Base-by-base conservation (phyloP, 2,888 invertebrate genomes). In the Omphaloscelis lunosa region DNA sequence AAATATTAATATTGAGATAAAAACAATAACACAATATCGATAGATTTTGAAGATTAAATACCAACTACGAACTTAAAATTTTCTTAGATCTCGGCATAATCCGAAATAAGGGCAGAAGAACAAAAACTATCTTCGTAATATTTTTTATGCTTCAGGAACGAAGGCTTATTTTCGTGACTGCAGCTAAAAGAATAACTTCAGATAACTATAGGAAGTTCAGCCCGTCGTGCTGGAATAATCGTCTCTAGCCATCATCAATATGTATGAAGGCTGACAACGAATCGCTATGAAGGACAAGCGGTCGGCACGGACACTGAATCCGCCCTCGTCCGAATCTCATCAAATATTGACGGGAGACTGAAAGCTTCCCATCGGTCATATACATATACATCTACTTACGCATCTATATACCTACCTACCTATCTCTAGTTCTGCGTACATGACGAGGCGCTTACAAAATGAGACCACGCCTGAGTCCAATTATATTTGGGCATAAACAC, bases 301-400 rank as follows among this genome's bases (percentile, higher is more conserved):
- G 86, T 84, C 83, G 86, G 80, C 74, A 66, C 79, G 87, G 90
- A 89, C 89, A 87, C 84, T 84, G 84, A 89, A 89, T 82, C 80
- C 83, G 88, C 83, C 89, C 85, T 74, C 91, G 95, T 94, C 95
- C 95, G 94, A 94, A 91, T 89, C 94, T 94, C 95, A 96, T 96
- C 94, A 95, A 96, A 95, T 95, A 96, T 96, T 96, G 94, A 96
- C 91, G 91, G 80, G 78, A 87, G 90, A 90, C 92, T 94, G 93
- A 95, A 94, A 95, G 94, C 95, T 90, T 93, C 90, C 88, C 89
- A 76, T 76, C 80, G 27, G 73, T 66, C 84, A 66, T 76, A 72
- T 75, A 75, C n/a, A 68, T 67, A 41, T 48, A 66, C 66, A 62
- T 48, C 65, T 77, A 76, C 71, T 79, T 65, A 82, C 85, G 86